Conservation (phyloP, 2,113 vertebrate genomes). For the Antidorcas marsupialis region DNA sequence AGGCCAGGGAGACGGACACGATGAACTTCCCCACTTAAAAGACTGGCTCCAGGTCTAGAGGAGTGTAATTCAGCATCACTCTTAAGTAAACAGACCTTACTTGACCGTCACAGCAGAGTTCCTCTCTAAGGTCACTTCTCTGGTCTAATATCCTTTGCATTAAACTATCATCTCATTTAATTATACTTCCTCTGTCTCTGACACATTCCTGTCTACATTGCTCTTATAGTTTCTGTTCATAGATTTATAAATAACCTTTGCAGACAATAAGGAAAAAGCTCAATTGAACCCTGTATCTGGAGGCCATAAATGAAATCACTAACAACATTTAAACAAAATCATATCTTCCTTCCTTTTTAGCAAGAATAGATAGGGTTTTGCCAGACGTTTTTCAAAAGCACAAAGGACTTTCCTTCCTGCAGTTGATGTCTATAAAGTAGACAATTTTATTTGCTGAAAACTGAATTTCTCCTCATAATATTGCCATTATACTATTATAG, state of each 20-base stretch:
- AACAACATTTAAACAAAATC: neutral
- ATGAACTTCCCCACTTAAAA: neutral
- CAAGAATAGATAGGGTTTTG: neutral
- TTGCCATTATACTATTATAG: neutral
- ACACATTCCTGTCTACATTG: neutral
- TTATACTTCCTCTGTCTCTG: neutral
- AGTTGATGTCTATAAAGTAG: neutral
- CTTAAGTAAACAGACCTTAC: neutral
- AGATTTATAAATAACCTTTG: neutral
- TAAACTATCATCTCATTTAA: neutral
- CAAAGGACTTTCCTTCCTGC: neutral
- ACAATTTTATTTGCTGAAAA: neutral
- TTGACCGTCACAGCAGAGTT: neutral
- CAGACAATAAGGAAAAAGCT: neutral
- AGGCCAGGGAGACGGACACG: neutral
- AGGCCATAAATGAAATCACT: neutral
- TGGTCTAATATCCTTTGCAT: neutral
- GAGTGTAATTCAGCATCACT: too few species aligned
- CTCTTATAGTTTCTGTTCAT: neutral
- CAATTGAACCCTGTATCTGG: neutral
- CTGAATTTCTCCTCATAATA: neutral
- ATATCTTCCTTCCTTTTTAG: neutral
- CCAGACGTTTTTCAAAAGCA: neutral
- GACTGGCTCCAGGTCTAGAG: neutral
- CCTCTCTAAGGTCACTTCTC: neutral